These are phyloP conservation scores for Selene dorsalis DNA, from an alignment of 2,797 vertebrate species.

Conservation along the genomic window DNA sequence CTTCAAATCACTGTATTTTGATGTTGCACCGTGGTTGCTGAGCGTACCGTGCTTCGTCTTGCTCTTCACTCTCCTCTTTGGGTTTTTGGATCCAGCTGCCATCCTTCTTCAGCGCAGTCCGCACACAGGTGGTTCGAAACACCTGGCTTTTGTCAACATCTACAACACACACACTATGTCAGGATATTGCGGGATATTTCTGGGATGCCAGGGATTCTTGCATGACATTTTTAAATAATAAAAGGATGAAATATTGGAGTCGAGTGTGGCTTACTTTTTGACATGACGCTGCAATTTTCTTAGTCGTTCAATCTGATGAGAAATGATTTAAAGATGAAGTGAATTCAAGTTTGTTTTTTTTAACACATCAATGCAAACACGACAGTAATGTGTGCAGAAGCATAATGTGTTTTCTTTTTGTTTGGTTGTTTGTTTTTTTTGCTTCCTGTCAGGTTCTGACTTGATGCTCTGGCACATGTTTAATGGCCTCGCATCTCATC, in stretches of 20 bases:
- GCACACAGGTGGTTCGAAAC: conserved; percentile 65
- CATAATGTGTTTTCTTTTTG: too few relatives aligned
- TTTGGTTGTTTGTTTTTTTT: neutral
- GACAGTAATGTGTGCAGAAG: neutral
- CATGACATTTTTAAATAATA: neutral
- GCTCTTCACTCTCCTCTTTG: neutral
- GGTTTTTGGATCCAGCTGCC: conserved; percentile 74
- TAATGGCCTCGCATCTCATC: neutral
- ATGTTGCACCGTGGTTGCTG: neutral
- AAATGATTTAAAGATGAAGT: conserved; percentile 4
- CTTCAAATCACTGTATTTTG: neutral
- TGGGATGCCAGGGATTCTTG: neutral
- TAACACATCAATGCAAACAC: neutral
- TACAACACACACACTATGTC: conserved; percentile 37
- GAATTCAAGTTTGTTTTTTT: neutral
- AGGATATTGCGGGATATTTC: too few relatives aligned
- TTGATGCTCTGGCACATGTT: neutral
- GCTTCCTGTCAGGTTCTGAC: neutral
- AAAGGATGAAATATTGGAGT: neutral
- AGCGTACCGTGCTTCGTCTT: conserved; percentile 40
- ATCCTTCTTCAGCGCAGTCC: conserved; percentile 66
- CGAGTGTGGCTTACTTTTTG: conserved; percentile 48
- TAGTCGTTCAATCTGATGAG: conserved; percentile 41
- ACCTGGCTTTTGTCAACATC: conserved; percentile 63
- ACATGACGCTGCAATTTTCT: conserved; percentile 64